Evolutionary conservation across 2,888 invertebrate species (phyloP).

Genomic region (Andrena fulva): DNA sequence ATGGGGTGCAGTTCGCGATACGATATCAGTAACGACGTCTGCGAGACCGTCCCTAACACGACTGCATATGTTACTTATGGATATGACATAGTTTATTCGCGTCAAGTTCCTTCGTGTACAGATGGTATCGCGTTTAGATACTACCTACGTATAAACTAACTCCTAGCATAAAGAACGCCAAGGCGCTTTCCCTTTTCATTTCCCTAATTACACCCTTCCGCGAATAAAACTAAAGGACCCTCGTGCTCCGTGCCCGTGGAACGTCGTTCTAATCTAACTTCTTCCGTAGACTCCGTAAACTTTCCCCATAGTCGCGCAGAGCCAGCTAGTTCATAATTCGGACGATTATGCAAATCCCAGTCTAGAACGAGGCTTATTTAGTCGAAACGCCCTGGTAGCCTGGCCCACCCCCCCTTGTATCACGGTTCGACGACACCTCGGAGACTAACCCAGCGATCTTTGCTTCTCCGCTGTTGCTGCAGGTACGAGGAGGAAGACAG

Average conservation of each 20-base stretch:
- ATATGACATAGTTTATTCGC: background rate
- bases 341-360: constrained; percentile 41
- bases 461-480: constrained; percentile 20
- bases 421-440: background rate
- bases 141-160: too few species aligned
- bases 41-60: background rate
- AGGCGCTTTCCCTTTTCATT: background rate
- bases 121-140: too few species aligned
- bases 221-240: background rate
- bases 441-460: background rate
- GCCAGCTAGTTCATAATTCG: constrained; percentile 12
- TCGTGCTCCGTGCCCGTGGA: background rate
- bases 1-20: background rate
- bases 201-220: background rate
- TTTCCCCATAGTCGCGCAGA: background rate
- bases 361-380: background rate
- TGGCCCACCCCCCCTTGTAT: background rate
- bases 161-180: too few species aligned
- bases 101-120: too few species aligned
- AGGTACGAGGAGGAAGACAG: constrained; percentile 84
- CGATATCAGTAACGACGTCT: background rate
- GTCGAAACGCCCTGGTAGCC: background rate
- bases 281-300: constrained; percentile 5
- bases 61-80: background rate
- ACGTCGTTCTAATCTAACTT: constrained; percentile 24